Evolutionary conservation across 2,888 invertebrate genomes (phyloP), one percentile per base, ranked within the genome.

Genomic region (Ormia ochracea): DNA sequence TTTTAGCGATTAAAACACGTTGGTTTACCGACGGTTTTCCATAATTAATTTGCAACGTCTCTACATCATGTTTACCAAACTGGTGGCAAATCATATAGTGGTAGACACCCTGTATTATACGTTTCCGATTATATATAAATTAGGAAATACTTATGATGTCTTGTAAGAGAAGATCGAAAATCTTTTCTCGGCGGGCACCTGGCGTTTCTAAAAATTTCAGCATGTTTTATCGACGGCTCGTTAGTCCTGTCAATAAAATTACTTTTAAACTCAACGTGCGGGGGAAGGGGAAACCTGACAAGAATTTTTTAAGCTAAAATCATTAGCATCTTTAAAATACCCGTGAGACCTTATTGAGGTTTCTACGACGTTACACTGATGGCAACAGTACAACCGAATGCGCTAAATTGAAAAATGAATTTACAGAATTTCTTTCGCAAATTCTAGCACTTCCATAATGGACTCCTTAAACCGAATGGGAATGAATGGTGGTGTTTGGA

Each of bases 321-420:
- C 52, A 45, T 36, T 45, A 33, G 48, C 12, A 63, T 61, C 56
- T 45, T 33, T 14, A 12, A 19, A 72, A 68, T 78, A 78, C 73
- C 73, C 73, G 38, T 54, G 38, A 73, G 61, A 73, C 66, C 54
- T 45, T 58, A 36, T n/a, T 50, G 23, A 41, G 65, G 69, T 70
- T 33, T 77, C 38, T 48, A 17, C 45, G 12, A 43, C 14, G 23
- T 12, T 38, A 61, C 5, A 21, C 17, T 23, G 10, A 70, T 50
- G 31, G 26, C 19, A 10, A 7, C 12, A 36, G 19, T 17, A 59
- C 43, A 52, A 6, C 48, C 12, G 6, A 14, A 48, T 23, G 23
- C 10, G 17, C 19, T 7, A 38, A 54, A 45, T 38, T 36, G 10
- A 50, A 48, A 69, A 76, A 48, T 36, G 21, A 59, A 52, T 68